A percentile compares a stretch with the other conserved stretches of the same genome.
phyloP scores from a whole-genome alignment of 2,797 vertebrate species.

The Chelmon rostratus region DNA sequence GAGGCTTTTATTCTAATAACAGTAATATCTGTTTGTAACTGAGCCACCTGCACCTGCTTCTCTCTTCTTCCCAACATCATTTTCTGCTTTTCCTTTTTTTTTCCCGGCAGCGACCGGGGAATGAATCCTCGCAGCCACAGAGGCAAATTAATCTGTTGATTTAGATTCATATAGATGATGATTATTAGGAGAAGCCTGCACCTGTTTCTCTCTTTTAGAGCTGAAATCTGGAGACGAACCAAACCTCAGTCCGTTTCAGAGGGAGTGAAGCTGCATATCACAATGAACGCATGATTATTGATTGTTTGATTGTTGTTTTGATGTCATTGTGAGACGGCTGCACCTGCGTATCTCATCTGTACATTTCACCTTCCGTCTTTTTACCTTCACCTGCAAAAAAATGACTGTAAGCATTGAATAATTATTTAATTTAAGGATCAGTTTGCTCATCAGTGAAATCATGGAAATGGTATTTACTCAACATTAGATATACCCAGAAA shows the following conservation, averaged over 20 bases:
- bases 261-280: neutral
- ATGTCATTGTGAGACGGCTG: neutral
- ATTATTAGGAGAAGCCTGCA: slow-evolving; percentile 61
- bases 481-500: neutral
- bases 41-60: slow-evolving; percentile 74
- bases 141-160: slow-evolving; percentile 64
- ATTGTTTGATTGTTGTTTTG: slow-evolving; percentile 3
- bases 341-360: slow-evolving; percentile 53
- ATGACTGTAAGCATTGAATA: neutral
- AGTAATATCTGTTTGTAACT: slow-evolving; percentile 69
- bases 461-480: no score
- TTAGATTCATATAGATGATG: slow-evolving; percentile 53
- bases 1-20: slow-evolving; percentile 75
- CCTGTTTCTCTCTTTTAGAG: slow-evolving; percentile 53
- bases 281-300: slow-evolving; percentile 4
- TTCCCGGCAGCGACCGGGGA: slow-evolving; percentile 13
- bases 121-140: slow-evolving; percentile 35
- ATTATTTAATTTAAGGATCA: neutral
- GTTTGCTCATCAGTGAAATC: neutral
- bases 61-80: slow-evolving; percentile 54
- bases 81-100: neutral
- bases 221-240: slow-evolving; percentile 33
- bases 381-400: slow-evolving; percentile 8
- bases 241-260: slow-evolving; percentile 5
- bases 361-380: neutral